Percentiles rank a stretch among this genome's conserved stretches.
These are phyloP conservation scores for Oncorhynchus gorbuscha DNA, from an alignment of 2,113 vertebrate species.

Conservation along the genomic window DNA sequence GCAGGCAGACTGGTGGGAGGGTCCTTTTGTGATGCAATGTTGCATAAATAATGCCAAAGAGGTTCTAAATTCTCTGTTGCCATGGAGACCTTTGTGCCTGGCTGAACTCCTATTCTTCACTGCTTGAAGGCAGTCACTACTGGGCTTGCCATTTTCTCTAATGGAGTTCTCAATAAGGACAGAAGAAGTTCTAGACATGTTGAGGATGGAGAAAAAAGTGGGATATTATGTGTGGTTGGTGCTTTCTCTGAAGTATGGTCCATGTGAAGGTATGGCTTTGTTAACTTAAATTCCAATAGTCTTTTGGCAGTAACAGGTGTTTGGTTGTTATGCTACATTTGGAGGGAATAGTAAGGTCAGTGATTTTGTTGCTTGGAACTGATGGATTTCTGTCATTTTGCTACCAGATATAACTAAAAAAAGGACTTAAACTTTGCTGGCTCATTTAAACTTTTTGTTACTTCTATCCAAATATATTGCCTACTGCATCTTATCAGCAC, in stretches of 20 bases:
- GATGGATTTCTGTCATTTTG: neutral
- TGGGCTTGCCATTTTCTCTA: conserved; percentile 54
- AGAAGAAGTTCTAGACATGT: conserved; percentile 45
- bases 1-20: conserved; percentile 78
- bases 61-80: conserved; percentile 87
- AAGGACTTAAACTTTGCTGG: neutral
- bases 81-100: conserved; percentile 95
- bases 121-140: conserved; percentile 66
- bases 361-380: conserved; percentile 47
- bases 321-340: conserved; percentile 49
- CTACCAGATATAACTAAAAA: neutral
- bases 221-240: conserved; percentile 21
- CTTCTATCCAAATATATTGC: neutral
- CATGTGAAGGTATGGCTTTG: conserved; percentile 70
- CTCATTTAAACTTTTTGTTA: neutral
- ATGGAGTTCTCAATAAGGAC: conserved; percentile 38
- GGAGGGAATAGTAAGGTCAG: conserved; percentile 49
- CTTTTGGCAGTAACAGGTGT: conserved; percentile 64
- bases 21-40: conserved; percentile 86
- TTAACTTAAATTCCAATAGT: conserved; percentile 2
- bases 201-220: conserved; percentile 36
- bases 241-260: conserved; percentile 63
- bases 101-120: conserved; percentile 75
- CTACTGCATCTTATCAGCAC: neutral
- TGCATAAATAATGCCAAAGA: conserved; percentile 87